Percentiles rank a stretch among this genome's conserved stretches.
These are phyloP conservation scores for Bombus cullumanus DNA, from an alignment of 1,140 invertebrate genomes.

Conservation along the genomic window DNA sequence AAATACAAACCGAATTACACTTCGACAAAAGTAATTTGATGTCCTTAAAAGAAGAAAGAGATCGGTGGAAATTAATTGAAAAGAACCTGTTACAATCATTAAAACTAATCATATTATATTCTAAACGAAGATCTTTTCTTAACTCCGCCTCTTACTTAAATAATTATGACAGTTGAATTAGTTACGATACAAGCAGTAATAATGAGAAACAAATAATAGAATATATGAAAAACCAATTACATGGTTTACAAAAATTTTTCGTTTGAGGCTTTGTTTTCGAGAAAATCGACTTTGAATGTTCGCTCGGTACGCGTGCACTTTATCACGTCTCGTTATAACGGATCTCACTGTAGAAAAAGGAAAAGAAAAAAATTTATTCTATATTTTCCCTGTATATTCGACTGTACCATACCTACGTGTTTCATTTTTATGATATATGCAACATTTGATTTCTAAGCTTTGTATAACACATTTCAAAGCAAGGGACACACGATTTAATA, in stretches of 20 bases:
- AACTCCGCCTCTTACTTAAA: neutral
- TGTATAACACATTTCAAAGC: neutral
- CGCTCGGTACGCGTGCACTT: no score
- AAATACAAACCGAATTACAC: conserved; percentile 20
- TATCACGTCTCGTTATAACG: no score
- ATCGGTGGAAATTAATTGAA: conserved; percentile 6
- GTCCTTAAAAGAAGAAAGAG: neutral
- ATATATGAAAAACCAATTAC: neutral
- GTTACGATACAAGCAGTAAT: neutral
- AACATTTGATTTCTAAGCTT: neutral
- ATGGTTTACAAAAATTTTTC: no score
- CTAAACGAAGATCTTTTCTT: neutral
- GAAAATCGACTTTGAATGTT: no score
- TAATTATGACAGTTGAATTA: no score
- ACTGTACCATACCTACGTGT: no score
- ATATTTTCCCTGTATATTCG: no score
- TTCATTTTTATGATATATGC: neutral
- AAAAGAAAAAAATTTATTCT: no score
- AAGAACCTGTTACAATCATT: neutral
- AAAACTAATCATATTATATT: neutral
- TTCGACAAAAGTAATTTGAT: neutral
- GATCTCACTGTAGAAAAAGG: no score
- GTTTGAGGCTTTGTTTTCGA: no score
- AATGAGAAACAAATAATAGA: neutral
- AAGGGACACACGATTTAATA: neutral